Percentiles rank a stretch among this genome's conserved stretches.
Evolutionary conservation across 2,888 invertebrate genomes (phyloP).

Genomic region (Steromphala cineraria): DNA sequence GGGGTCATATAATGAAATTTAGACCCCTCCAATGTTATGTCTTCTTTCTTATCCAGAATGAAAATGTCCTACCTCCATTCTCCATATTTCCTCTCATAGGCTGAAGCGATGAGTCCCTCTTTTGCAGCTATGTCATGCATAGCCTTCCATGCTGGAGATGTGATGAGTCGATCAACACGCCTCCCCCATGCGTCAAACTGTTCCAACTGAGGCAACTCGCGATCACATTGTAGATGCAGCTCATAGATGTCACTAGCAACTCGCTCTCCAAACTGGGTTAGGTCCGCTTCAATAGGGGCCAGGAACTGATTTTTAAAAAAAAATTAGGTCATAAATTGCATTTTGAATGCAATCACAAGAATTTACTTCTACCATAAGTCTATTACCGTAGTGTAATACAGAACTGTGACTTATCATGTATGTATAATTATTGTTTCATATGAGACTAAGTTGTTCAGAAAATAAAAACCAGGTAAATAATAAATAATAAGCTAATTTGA

Average conservation of each 20-base stretch:
- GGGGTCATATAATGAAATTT: too few relatives aligned
- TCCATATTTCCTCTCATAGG: slow-evolving; percentile 76
- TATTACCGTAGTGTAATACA: too few relatives aligned
- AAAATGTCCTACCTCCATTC: slow-evolving; percentile 69
- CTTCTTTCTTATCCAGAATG: too few relatives aligned
- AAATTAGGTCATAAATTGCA: not conserved
- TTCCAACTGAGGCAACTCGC: slow-evolving; percentile 76
- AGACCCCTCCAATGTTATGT: too few relatives aligned
- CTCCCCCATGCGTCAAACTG: slow-evolving; percentile 79
- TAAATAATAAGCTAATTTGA: too few relatives aligned
- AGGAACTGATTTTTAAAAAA: slow-evolving; percentile 63
- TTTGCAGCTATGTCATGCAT: slow-evolving; percentile 78
- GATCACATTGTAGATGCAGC: slow-evolving; percentile 76
- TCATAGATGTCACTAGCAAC: slow-evolving; percentile 76
- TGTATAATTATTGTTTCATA: too few relatives aligned
- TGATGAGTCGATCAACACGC: slow-evolving; percentile 77
- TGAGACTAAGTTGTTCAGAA: too few relatives aligned
- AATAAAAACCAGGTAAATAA: too few relatives aligned
- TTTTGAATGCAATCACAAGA: too few relatives aligned
- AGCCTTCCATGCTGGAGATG: slow-evolving; percentile 77
- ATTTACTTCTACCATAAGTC: too few relatives aligned
- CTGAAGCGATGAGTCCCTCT: slow-evolving; percentile 78
- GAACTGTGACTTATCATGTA: too few relatives aligned
- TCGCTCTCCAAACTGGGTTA: slow-evolving; percentile 77
- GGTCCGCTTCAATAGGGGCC: slow-evolving; percentile 73